Evolutionary conservation across 2,888 invertebrate genomes (phyloP).

Genomic region (Idaea dimidiata): DNA sequence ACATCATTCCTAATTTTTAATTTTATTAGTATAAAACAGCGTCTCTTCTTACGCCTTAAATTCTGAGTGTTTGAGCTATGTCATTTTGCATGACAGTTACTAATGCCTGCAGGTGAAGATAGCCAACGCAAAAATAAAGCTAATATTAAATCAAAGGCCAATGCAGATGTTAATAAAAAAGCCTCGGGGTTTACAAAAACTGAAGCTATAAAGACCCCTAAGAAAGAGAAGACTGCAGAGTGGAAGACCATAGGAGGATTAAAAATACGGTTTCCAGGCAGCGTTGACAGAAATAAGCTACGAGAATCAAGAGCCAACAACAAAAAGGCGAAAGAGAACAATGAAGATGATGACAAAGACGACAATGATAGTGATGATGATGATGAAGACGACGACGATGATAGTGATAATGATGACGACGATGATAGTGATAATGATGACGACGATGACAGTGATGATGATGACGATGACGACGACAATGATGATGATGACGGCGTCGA

Average conservation of each 20-base stretch:
- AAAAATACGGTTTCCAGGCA: constrained; percentile 50
- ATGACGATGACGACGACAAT: constrained; percentile 59
- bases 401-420: constrained; percentile 38
- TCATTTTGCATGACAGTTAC: constrained; percentile 82
- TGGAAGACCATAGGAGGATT: constrained; percentile 61
- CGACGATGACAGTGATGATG: constrained; percentile 73
- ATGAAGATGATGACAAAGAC: constrained; percentile 26
- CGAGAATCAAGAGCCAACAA: not conserved
- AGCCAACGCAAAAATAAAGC: constrained; percentile 72
- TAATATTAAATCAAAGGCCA: constrained; percentile 74
- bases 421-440: constrained; percentile 64
- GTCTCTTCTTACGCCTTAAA: constrained; percentile 67
- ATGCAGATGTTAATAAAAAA: constrained; percentile 74
- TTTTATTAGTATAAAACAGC: constrained; percentile 38
- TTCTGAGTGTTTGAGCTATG: constrained; percentile 80
- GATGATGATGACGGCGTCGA: constrained; percentile 47
- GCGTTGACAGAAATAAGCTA: constrained; percentile 34
- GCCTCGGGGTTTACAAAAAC: constrained; percentile 54
- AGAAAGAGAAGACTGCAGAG: constrained; percentile 40
- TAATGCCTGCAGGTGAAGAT: constrained; percentile 83
- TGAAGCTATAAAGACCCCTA: constrained; percentile 40
- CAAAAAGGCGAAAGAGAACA: constrained; percentile 22
- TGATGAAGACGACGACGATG: constrained; percentile 46
- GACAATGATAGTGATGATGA: constrained; percentile 56
- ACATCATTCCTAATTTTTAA: constrained; percentile 70